These are phyloP conservation scores for Propithecus deckenii DNA, from an alignment of 2,797 vertebrate genomes.

Conservation along the genomic window DNA sequence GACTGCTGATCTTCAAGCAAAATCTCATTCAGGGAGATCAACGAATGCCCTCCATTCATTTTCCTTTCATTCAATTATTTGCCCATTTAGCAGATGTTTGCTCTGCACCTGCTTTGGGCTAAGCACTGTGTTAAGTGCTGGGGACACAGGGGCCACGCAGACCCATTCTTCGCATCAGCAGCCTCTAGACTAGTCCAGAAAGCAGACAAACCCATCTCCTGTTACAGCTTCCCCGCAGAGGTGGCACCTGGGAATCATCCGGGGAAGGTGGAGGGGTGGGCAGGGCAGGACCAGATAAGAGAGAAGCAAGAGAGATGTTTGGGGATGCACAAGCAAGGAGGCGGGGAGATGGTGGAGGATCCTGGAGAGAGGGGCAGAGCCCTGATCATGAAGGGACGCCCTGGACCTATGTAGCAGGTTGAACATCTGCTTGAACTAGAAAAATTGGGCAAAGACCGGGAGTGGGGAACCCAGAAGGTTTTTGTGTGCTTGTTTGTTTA, in stretches of 20 bases:
- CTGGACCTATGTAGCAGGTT: neutral
- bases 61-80: neutral
- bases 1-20: slow-evolving; percentile 45
- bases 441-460: neutral
- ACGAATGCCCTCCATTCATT: neutral
- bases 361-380: neutral
- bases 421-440: neutral
- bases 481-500: neutral
- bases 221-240: neutral
- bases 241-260: neutral
- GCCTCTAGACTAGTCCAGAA: neutral
- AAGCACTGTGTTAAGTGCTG: neutral
- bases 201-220: neutral
- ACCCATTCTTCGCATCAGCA: neutral
- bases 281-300: neutral
- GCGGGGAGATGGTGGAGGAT: neutral
- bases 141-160: neutral
- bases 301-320: neutral
- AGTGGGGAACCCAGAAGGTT: neutral
- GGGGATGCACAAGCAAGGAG: neutral
- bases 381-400: neutral
- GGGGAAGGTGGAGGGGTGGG: neutral
- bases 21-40: neutral
- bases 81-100: neutral
- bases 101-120: neutral